Evolutionary conservation across 2,797 vertebrate genomes (phyloP).

Genomic region (Eulemur coronatus): DNA sequence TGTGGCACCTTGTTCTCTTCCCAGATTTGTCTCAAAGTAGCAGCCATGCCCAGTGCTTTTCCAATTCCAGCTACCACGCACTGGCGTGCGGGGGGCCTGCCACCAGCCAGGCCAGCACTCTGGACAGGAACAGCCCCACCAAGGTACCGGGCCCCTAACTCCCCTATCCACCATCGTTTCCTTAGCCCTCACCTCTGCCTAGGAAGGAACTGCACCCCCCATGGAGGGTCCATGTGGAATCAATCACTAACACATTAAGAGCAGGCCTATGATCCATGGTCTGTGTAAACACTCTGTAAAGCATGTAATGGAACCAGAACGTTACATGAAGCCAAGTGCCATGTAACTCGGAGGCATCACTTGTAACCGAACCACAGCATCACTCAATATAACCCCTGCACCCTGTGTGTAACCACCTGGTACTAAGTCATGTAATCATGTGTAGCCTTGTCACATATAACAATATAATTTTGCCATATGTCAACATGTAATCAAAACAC

Average conservation of each 20-base stretch:
- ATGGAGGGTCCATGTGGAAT: neutral
- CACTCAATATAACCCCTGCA: neutral
- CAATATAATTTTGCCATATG: neutral
- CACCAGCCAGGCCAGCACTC: conserved; percentile 91
- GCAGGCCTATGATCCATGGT: neutral
- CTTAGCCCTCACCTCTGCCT: neutral
- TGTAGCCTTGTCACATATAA: neutral
- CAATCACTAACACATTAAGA: neutral
- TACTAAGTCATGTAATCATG: neutral
- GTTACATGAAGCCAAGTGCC: neutral
- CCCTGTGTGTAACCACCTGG: neutral
- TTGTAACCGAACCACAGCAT: neutral
- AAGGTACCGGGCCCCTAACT: conserved; percentile 86
- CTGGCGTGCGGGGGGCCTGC: conserved; percentile 93
- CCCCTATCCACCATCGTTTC: conserved; percentile 27
- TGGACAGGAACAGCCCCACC: conserved; percentile 92
- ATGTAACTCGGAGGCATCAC: neutral
- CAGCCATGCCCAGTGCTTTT: conserved; percentile 91
- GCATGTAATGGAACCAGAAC: neutral
- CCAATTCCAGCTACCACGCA: conserved; percentile 96
- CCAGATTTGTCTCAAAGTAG: conserved; percentile 90
- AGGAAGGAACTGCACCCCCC: neutral
- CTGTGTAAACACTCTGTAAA: neutral
- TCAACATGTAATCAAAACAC: neutral
- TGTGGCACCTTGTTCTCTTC: conserved; percentile 88